phyloP scores from a whole-genome alignment of 2,797 vertebrate genomes.

The Phrynocephalus vlangalii region DNA sequence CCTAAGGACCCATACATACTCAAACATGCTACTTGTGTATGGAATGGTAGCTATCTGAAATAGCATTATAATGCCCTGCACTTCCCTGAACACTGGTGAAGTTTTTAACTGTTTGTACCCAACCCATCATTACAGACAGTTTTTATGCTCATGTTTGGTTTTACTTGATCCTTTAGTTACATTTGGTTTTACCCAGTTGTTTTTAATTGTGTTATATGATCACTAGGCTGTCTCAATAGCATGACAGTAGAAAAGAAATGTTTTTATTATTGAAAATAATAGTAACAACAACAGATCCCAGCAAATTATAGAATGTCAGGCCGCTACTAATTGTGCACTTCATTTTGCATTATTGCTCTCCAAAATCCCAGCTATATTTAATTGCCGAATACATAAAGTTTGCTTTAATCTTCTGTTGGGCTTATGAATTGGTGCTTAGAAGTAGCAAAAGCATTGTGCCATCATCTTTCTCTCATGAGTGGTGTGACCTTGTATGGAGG shows the following conservation, averaged over 20 bases:
- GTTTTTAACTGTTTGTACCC: too few relatives aligned
- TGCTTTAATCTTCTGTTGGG: slow-evolving; percentile 22
- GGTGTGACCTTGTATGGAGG: slow-evolving; percentile 28
- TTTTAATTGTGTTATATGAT: too few relatives aligned
- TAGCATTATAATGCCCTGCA: not conserved
- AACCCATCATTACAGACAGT: too few relatives aligned
- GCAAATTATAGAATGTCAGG: not conserved
- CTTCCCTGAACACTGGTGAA: not conserved
- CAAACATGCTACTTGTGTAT: not conserved
- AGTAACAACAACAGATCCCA: not conserved
- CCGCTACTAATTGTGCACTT: slow-evolving; percentile 4
- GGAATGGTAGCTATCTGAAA: not conserved
- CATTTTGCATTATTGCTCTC: not conserved
- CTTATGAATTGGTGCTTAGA: slow-evolving; percentile 13
- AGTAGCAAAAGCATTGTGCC: slow-evolving; percentile 8
- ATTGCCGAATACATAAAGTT: not conserved
- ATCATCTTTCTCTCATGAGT: slow-evolving; percentile 32
- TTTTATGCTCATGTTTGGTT: too few relatives aligned
- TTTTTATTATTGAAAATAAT: too few relatives aligned
- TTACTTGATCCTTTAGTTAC: too few relatives aligned
- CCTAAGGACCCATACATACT: not conserved
- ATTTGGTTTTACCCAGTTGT: too few relatives aligned
- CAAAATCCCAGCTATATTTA: not conserved
- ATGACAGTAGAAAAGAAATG: too few relatives aligned
- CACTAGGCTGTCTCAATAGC: too few relatives aligned